Evolutionary conservation across 2,888 invertebrate species (phyloP).

Genomic region (Leptura quadrifasciata): DNA sequence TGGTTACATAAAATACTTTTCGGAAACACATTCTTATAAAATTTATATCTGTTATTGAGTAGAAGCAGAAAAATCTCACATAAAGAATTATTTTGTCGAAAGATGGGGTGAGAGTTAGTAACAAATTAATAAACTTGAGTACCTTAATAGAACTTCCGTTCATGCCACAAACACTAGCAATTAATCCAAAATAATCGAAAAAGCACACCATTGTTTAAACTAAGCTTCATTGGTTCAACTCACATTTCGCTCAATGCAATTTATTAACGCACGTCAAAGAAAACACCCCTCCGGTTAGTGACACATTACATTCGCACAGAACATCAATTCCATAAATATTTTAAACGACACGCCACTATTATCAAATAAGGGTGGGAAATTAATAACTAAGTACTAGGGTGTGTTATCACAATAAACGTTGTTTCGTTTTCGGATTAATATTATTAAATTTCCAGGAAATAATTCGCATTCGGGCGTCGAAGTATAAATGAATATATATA

Average conservation of each 20-base stretch:
- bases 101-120: background rate
- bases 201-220: background rate
- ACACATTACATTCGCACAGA: background rate
- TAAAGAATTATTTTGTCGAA: too few species aligned
- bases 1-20: too few species aligned
- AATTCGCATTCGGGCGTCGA: background rate
- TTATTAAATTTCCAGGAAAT: constrained; percentile 26
- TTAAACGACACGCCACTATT: constrained; percentile 25
- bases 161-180: background rate
- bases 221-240: background rate
- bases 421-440: constrained; percentile 7
- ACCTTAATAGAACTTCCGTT: background rate
- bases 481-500: background rate
- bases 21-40: too few species aligned
- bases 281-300: background rate
- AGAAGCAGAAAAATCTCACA: too few species aligned
- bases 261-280: background rate
- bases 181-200: background rate
- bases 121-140: background rate
- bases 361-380: constrained; percentile 39
- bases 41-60: too few species aligned
- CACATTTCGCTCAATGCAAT: background rate
- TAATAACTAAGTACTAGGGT: constrained; percentile 36
- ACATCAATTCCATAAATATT: background rate
- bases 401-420: constrained; percentile 28